Base-by-base conservation (phyloP, 1,140 invertebrate genomes). In the Temnothorax curvispinosus region DNA sequence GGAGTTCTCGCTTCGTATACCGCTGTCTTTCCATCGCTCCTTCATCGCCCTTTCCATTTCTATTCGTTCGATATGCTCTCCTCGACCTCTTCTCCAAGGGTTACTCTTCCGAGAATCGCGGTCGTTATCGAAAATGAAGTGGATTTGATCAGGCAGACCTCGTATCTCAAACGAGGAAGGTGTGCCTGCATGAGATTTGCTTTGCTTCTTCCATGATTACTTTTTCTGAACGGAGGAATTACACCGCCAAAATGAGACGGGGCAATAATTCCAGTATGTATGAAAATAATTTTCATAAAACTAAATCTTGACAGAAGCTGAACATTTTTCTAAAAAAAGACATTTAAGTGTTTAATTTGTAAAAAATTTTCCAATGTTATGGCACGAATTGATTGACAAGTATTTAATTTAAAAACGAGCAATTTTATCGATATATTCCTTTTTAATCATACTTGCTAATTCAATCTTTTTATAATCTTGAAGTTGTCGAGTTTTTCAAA, bases 81-180 rank as follows among this genome's bases (percentile, higher is more conserved):
- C 13, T 60, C 69, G 44, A 38, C 32, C 71, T 47, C 44, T 50
- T 76, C 71, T 47, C 18, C 58, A 32, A 35, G 56, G 32, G 32
- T 85, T 54, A 52, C 74, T 86, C 65, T 88, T 54, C 41, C 32
- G 38, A 87, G 87, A 85, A 90, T 76, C 80, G 76, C 9, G 65
- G 65, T 84, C 89, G 86, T 90, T 90, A 90, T 91, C 88, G 87
- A 76, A 90, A 90, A 90, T 74, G 71, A 87, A 84, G 52, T 74
- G 41, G 58, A 56, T 32, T 84, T 76, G 27, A 76, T 76, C 81
- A 56, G 52, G n/a, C 56, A 7, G 71, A 35, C 71, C 44, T 41
- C 50, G 38, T 69, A 71, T 38, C 64, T 58, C 27, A 38, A 76
- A 85, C 7, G 27, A 74, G 54, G 71, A 72, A 71, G 81, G 81